Conservation (phyloP, 2,888 invertebrate genomes). For the Lycocerus yunnanus region DNA sequence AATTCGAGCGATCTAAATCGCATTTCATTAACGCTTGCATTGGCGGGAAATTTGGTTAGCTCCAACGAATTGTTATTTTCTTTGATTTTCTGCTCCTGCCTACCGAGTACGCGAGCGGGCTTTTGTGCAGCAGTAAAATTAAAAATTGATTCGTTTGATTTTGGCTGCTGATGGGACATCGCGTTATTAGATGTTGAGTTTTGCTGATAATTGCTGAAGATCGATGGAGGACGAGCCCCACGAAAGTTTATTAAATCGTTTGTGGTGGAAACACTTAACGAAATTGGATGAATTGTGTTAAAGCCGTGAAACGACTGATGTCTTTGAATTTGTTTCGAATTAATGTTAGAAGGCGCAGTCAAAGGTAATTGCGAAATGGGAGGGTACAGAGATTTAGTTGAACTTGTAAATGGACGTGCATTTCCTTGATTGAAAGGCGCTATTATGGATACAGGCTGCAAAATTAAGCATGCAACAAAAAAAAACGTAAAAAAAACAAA, state of each 20-base stretch:
- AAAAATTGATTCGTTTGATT: constrained; percentile 24
- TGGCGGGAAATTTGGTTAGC: constrained; percentile 23
- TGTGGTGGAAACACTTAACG: background rate
- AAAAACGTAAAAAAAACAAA: constrained; percentile 45
- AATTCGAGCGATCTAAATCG: constrained; percentile 50
- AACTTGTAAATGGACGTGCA: constrained; percentile 29
- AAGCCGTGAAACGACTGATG: constrained; percentile 55
- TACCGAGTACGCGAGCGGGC: constrained; percentile 39
- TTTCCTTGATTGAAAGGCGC: constrained; percentile 57
- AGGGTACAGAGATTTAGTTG: constrained; percentile 27
- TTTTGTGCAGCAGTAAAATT: constrained; percentile 6
- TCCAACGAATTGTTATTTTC: constrained; percentile 13
- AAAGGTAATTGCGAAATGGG: constrained; percentile 5
- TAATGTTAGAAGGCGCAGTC: constrained; percentile 24
- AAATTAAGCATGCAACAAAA: constrained; percentile 54
- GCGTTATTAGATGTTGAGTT: background rate
- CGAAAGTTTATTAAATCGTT: constrained; percentile 11
- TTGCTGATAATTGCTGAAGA: constrained; percentile 4
- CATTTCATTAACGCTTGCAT: constrained; percentile 36
- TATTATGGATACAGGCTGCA: constrained; percentile 64
- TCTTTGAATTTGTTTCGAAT: constrained; percentile 41
- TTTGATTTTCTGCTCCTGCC: constrained; percentile 39
- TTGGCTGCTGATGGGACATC: constrained; percentile 6
- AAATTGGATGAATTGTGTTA: background rate
- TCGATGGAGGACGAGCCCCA: background rate